These are phyloP conservation scores for Aleiodes sp. DNA, from an alignment of 1,140 invertebrate species.

Conservation along the genomic window DNA sequence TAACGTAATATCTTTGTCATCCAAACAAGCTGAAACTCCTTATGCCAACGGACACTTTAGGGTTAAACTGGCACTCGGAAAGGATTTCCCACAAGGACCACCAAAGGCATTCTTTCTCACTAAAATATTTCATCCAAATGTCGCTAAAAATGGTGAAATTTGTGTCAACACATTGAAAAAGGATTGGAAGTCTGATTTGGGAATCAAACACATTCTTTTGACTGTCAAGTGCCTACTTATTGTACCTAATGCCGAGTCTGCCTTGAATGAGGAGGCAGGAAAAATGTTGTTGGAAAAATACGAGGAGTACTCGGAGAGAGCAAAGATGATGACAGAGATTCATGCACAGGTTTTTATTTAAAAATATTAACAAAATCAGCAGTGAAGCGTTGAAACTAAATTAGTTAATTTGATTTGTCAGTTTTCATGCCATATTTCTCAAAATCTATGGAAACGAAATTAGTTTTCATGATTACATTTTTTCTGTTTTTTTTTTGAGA, in stretches of 20 bases:
- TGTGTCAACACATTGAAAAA: conserved; percentile 97
- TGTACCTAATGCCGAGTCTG: conserved; percentile 94
- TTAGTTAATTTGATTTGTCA: too few species aligned
- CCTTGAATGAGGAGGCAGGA: conserved; percentile 93
- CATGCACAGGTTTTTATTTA: conserved; percentile 85
- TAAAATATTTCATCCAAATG: conserved; percentile 98
- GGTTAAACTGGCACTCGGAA: conserved; percentile 89
- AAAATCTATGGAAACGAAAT: too few species aligned
- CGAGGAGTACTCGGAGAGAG: conserved; percentile 88
- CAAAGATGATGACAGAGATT: conserved; percentile 95
- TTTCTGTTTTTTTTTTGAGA: background rate
- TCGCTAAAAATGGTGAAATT: conserved; percentile 93
- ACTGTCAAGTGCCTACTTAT: conserved; percentile 93
- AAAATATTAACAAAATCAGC: too few species aligned
- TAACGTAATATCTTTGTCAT: conserved; percentile 39
- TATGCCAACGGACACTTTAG: conserved; percentile 86
- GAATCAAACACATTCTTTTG: conserved; percentile 95
- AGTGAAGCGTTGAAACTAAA: too few species aligned
- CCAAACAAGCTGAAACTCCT: conserved; percentile 87
- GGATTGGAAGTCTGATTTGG: conserved; percentile 96
- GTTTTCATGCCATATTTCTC: too few species aligned
- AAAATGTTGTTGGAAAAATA: conserved; percentile 91
- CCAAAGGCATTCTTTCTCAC: conserved; percentile 96
- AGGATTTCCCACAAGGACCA: conserved; percentile 92
- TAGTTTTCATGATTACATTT: too few species aligned